These are phyloP conservation scores for Brachyopa scutellaris DNA, from an alignment of 2,888 invertebrate species.

Conservation along the genomic window DNA sequence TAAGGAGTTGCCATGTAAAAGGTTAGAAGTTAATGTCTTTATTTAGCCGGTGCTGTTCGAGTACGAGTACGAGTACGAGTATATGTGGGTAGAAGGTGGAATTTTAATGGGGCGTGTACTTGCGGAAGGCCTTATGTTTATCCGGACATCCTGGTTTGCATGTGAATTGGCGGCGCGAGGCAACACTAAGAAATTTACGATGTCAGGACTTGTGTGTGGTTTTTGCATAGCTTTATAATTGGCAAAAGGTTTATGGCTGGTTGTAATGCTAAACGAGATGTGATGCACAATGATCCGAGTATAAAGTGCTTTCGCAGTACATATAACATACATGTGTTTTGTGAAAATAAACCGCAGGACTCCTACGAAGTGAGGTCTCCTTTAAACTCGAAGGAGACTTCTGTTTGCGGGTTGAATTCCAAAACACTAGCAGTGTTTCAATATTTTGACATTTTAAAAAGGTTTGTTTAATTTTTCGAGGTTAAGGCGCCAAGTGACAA, in stretches of 20 bases:
- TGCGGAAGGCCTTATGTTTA: slow-evolving; percentile 43
- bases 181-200: not conserved
- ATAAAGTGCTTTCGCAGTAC: not conserved
- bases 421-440: too few relatives aligned
- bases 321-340: too few relatives aligned
- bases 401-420: too few relatives aligned
- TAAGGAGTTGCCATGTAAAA: slow-evolving; percentile 71
- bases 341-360: too few relatives aligned
- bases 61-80: too few relatives aligned
- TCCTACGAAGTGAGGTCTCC: too few relatives aligned
- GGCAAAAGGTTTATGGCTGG: not conserved
- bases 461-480: too few relatives aligned
- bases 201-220: not conserved
- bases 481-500: too few relatives aligned
- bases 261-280: not conserved
- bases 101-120: slow-evolving; percentile 67
- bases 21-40: slow-evolving; percentile 72
- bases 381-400: too few relatives aligned
- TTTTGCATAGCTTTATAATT: not conserved
- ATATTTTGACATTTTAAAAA: too few relatives aligned
- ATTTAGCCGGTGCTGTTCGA: slow-evolving; percentile 38
- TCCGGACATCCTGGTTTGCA: slow-evolving; percentile 36
- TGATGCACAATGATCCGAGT: not conserved
- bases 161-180: not conserved
- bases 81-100: slow-evolving; percentile 48